Percentiles rank a stretch among this genome's conserved stretches.
phyloP scores from a whole-genome alignment of 2,113 vertebrate genomes.

The Sitta europaea region DNA sequence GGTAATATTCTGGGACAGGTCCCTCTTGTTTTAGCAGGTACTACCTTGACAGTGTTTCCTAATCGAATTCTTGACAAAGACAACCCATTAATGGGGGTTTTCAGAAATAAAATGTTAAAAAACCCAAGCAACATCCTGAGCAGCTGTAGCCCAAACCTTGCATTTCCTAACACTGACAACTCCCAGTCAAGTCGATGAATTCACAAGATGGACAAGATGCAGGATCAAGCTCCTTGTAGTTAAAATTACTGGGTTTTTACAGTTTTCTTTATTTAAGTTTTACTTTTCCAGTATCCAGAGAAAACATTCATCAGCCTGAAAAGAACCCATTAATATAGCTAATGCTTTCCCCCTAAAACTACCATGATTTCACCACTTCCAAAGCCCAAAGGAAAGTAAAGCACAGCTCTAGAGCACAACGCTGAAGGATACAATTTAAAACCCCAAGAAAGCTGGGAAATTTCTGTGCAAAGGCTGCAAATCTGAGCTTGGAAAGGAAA shows the following conservation, averaged over 20 bases:
- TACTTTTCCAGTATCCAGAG: neutral
- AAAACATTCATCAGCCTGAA: neutral
- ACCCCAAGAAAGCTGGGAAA: slow-evolving; percentile 39
- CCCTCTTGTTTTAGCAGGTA: neutral
- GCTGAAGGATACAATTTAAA: slow-evolving; percentile 40
- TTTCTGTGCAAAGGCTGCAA: slow-evolving; percentile 26
- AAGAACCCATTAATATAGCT: neutral
- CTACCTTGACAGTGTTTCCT: neutral
- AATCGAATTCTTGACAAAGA: neutral
- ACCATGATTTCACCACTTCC: slow-evolving; percentile 50
- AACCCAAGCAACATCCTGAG: neutral
- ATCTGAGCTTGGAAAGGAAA: slow-evolving; percentile 7
- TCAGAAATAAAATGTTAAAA: neutral
- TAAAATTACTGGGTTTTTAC: neutral
- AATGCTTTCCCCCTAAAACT: slow-evolving; percentile 35
- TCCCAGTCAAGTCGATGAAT: neutral
- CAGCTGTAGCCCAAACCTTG: neutral
- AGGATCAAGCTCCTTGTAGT: neutral
- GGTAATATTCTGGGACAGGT: neutral
- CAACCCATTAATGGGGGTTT: neutral
- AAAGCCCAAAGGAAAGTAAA: slow-evolving; percentile 58
- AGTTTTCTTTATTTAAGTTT: neutral
- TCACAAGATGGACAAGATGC: neutral
- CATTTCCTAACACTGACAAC: neutral
- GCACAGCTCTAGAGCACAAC: neutral